These are phyloP conservation scores for Myoxocephalus aenaeus DNA, from an alignment of 2,797 vertebrate genomes.

Conservation along the genomic window DNA sequence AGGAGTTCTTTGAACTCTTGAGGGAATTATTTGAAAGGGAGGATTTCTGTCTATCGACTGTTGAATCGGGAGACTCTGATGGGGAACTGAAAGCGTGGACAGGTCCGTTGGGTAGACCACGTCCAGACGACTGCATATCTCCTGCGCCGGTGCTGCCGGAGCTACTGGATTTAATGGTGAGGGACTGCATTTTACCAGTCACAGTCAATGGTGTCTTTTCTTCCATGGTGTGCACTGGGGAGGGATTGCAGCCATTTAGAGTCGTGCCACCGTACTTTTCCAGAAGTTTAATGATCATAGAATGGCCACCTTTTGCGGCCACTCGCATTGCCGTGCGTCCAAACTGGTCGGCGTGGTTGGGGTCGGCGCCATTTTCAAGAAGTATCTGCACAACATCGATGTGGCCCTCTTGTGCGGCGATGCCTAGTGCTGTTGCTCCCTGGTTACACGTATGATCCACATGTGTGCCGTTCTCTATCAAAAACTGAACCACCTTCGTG, in stretches of 20 bases:
- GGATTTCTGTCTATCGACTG: slow-evolving; percentile 95
- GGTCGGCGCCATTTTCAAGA: slow-evolving; percentile 94
- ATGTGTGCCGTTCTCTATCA: slow-evolving; percentile 91
- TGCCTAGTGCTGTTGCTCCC: slow-evolving; percentile 97
- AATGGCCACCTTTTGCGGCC: slow-evolving; percentile 97
- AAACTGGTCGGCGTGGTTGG: slow-evolving; percentile 97
- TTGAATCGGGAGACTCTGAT: slow-evolving; percentile 96
- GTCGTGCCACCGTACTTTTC: slow-evolving; percentile 95
- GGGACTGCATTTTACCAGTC: slow-evolving; percentile 91
- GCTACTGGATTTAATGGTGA: slow-evolving; percentile 96
- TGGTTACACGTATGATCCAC: slow-evolving; percentile 98
- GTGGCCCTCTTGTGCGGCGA: slow-evolving; percentile 98
- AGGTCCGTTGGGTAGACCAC: slow-evolving; percentile 91
- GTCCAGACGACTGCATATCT: slow-evolving; percentile 89
- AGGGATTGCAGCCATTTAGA: slow-evolving; percentile 93
- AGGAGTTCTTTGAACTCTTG: slow-evolving; percentile 99
- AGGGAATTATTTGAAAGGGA: slow-evolving; percentile 97
- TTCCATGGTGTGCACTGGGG: slow-evolving; percentile 96
- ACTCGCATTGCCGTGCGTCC: slow-evolving; percentile 98
- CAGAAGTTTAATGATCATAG: slow-evolving; percentile 93
- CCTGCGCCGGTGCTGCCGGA: slow-evolving; percentile 95
- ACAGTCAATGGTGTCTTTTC: slow-evolving; percentile 89
- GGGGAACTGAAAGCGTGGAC: slow-evolving; percentile 96
- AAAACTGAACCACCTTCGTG: slow-evolving; percentile 91
- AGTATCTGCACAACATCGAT: slow-evolving; percentile 94